These are phyloP conservation scores for Pollimyrus isidori DNA, from an alignment of 2,113 vertebrate genomes.

Conservation along the genomic window DNA sequence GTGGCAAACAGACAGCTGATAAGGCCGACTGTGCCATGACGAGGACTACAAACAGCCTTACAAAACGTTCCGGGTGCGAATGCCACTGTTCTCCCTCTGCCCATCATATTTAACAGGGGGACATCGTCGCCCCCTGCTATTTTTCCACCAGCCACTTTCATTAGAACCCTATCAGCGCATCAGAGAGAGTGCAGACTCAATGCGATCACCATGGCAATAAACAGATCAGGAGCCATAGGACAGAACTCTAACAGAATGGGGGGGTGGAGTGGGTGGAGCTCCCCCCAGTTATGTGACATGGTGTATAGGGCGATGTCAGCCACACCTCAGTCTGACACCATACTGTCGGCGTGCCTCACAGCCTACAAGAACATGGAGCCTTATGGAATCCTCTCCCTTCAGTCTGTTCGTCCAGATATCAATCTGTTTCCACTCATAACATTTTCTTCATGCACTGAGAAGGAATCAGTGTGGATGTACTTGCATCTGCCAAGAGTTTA, in stretches of 20 bases:
- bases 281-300: not conserved
- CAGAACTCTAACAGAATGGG: not conserved
- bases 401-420: not conserved
- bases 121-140: not conserved
- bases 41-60: not conserved
- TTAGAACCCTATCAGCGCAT: not conserved
- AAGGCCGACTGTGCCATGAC: not conserved
- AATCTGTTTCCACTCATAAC: not conserved
- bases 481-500: not conserved
- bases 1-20: not conserved
- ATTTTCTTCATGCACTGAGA: not conserved
- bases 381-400: not conserved
- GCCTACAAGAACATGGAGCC: not conserved
- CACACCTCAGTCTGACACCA: not conserved
- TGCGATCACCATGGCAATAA: conserved; percentile 3
- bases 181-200: not conserved
- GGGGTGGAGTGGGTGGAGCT: not conserved
- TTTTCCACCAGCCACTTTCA: not conserved
- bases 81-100: not conserved
- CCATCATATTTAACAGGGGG: not conserved
- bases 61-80: not conserved
- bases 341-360: not conserved
- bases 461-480: not conserved
- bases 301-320: not conserved
- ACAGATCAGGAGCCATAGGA: not conserved